Evolutionary conservation across 2,113 vertebrate genomes (phyloP).

Genomic region (Serinus canaria): DNA sequence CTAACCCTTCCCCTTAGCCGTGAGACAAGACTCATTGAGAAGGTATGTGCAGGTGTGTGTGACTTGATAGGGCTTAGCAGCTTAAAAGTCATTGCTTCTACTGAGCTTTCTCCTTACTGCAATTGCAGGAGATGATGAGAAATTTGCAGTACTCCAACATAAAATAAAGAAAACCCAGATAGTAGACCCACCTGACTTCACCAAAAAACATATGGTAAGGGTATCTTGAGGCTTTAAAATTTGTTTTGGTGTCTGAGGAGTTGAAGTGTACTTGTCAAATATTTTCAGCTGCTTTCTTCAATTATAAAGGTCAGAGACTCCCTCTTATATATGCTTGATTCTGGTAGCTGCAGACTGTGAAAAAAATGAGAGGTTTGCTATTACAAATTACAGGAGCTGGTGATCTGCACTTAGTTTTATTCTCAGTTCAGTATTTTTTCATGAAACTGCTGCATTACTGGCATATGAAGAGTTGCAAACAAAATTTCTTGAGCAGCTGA

Average conservation of each 20-base stretch:
- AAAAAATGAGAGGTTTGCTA: background rate
- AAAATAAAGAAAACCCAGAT: background rate
- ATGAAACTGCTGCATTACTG: background rate
- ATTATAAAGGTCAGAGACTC: background rate
- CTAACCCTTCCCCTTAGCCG: background rate
- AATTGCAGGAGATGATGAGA: background rate
- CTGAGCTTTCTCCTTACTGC: background rate
- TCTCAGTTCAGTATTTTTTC: slow-evolving; percentile 8
- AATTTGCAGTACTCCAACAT: background rate
- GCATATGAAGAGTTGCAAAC: background rate
- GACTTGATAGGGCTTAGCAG: background rate
- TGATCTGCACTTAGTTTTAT: background rate
- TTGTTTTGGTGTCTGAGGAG: background rate
- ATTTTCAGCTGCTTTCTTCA: background rate
- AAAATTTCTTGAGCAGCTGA: slow-evolving; percentile 5
- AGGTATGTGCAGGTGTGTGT: background rate
- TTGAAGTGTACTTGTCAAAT: background rate
- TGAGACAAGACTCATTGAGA: background rate
- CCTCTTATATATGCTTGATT: background rate
- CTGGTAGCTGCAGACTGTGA: background rate
- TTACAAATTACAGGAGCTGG: background rate
- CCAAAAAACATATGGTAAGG: background rate
- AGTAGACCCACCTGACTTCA: fast-evolving
- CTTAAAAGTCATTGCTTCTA: background rate
- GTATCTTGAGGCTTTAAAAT: background rate